These are phyloP conservation scores for Lepidurus arcticus DNA, from an alignment of 1,140 invertebrate genomes.

Conservation along the genomic window DNA sequence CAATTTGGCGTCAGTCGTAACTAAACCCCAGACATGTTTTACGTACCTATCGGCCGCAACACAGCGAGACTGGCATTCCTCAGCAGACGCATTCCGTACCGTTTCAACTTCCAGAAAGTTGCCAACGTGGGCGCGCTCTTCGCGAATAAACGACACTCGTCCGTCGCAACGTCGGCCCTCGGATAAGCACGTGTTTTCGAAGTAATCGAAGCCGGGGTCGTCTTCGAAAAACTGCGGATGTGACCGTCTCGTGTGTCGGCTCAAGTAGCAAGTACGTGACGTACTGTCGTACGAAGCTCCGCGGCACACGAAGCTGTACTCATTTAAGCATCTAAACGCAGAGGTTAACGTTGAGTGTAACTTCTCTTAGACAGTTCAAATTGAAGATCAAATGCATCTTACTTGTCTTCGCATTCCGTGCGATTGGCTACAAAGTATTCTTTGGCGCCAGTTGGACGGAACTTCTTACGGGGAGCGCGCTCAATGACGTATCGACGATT, in stretches of 20 bases:
- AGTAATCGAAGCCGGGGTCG: constrained; percentile 78
- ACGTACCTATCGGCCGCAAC: constrained; percentile 64
- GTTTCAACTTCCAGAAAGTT: constrained; percentile 81
- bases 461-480: constrained; percentile 60
- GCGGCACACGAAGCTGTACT: constrained; percentile 79
- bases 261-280: constrained; percentile 68
- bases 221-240: constrained; percentile 75
- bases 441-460: constrained; percentile 44
- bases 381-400: constrained; percentile 25
- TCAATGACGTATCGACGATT: constrained; percentile 81
- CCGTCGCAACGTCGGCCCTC: constrained; percentile 78
- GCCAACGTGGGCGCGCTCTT: constrained; percentile 77
- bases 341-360: background rate
- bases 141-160: constrained; percentile 75
- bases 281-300: constrained; percentile 74
- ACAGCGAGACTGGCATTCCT: constrained; percentile 75
- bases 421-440: constrained; percentile 61
- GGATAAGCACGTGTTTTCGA: constrained; percentile 84
- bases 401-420: constrained; percentile 80
- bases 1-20: constrained; percentile 1
- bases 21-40: background rate
- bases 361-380: background rate
- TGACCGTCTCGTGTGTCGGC: constrained; percentile 71
- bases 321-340: constrained; percentile 65
- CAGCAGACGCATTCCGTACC: constrained; percentile 72